Evolutionary conservation across 2,888 invertebrate genomes (phyloP).

Genomic region (Drosophila pseudotalamancana): DNA sequence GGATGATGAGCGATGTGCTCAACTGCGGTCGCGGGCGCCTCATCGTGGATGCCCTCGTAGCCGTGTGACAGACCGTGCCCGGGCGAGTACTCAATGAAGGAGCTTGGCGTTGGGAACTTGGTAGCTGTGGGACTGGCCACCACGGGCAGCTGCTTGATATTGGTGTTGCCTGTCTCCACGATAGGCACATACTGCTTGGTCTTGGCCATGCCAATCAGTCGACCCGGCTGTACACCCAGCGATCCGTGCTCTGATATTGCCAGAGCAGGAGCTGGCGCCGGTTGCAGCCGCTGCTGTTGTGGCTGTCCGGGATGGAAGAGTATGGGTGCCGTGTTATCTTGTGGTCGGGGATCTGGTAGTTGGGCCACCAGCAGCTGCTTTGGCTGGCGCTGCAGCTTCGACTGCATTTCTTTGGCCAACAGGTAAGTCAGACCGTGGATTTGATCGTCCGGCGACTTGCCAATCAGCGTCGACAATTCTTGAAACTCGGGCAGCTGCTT

Average conservation of each 20-base stretch:
- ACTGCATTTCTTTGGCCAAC: conserved; percentile 83
- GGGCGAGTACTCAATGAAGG: conserved; percentile 59
- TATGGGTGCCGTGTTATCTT: conserved; percentile 82
- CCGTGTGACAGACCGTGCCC: conserved; percentile 80
- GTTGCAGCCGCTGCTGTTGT: conserved; percentile 8
- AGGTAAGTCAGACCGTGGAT: conserved; percentile 85
- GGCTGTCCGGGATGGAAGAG: conserved; percentile 75
- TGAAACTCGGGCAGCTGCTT: conserved; percentile 79
- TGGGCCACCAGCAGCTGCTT: conserved; percentile 40
- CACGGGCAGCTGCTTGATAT: conserved; percentile 36
- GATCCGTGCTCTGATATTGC: conserved; percentile 31
- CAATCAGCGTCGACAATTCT: conserved; percentile 85
- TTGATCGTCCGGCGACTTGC: conserved; percentile 85
- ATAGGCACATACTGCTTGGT: conserved; percentile 81
- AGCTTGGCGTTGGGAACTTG: conserved; percentile 66
- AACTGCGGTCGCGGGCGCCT: conserved; percentile 44
- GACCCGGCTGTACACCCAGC: conserved; percentile 62
- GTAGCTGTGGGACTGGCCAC: conserved; percentile 11
- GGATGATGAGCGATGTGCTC: conserved; percentile 62
- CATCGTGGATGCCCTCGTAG: conserved; percentile 69
- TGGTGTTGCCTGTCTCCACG: conserved; percentile 72
- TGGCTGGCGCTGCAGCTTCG: conserved; percentile 69
- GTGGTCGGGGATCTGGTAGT: conserved; percentile 56
- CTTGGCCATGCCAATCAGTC: conserved; percentile 79
- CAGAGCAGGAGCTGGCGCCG: conserved; percentile 10